Evolutionary conservation across 1,140 invertebrate genomes (phyloP).

Genomic region (Drosophila nikananu): DNA sequence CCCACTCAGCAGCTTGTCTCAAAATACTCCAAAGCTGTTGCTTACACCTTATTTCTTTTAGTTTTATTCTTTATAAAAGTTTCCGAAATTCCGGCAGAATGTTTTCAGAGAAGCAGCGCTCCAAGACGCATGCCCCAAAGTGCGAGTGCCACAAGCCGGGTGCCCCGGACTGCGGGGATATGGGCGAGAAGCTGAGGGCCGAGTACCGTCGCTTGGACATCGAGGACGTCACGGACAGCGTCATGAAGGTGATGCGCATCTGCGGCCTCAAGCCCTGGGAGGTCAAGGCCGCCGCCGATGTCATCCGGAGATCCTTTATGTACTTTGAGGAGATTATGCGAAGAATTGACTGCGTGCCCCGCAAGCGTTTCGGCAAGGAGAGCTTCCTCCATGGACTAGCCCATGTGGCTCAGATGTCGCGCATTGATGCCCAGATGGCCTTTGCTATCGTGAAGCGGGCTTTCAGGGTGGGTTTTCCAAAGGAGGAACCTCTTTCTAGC

Average conservation of each 20-base stretch:
- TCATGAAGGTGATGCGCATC: conserved; percentile 70
- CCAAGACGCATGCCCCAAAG: neutral
- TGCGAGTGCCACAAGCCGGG: conserved; percentile 36
- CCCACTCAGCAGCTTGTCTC: neutral
- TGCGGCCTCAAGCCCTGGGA: conserved; percentile 60
- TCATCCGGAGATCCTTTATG: conserved; percentile 53
- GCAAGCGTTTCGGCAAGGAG: conserved; percentile 72
- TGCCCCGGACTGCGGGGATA: neutral
- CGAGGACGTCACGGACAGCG: conserved; percentile 59
- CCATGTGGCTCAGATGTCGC: conserved; percentile 58
- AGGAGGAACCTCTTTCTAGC: too few species aligned
- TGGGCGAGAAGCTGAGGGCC: neutral
- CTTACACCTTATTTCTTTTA: neutral
- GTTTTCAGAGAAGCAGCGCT: neutral
- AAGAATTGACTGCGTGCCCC: conserved; percentile 60
- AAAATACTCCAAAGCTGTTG: neutral
- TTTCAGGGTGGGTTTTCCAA: conserved; percentile 31
- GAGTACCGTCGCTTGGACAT: conserved; percentile 33
- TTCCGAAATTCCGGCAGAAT: conserved; percentile 12
- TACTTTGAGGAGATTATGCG: conserved; percentile 68
- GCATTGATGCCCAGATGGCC: conserved; percentile 70
- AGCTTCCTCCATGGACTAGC: conserved; percentile 71
- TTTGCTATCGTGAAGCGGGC: conserved; percentile 74
- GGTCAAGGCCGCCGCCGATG: conserved; percentile 39
- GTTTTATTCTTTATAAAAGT: neutral